These are phyloP conservation scores for Dicrurus megarhynchus DNA, from an alignment of 2,113 vertebrate species.

Conservation along the genomic window DNA sequence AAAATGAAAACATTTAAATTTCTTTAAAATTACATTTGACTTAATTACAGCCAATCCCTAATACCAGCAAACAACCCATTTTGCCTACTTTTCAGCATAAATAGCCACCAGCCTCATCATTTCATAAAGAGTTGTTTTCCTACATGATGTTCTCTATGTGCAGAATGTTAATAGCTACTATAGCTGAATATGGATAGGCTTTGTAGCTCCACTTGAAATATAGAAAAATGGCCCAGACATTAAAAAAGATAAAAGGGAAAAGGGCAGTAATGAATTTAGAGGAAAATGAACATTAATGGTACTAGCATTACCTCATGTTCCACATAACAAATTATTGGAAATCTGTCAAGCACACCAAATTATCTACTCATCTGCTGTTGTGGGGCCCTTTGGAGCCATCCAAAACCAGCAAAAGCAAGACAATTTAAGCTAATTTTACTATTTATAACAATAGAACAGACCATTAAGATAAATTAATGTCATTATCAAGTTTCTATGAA, in stretches of 20 bases:
- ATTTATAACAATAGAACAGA: conserved; percentile 99
- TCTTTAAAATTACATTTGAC: conserved; percentile 79
- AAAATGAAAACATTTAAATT: conserved; percentile 82
- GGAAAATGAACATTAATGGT: conserved; percentile 99
- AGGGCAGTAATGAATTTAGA: conserved; percentile 99
- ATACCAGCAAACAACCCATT: conserved; percentile 64
- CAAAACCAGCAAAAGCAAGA: conserved; percentile 98
- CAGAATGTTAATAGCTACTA: conserved; percentile 86
- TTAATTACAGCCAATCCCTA: conserved; percentile 73
- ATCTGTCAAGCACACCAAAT: conserved; percentile 99
- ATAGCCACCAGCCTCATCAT: conserved; percentile 72
- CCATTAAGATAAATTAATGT: conserved; percentile 99
- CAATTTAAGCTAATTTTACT: conserved; percentile 99
- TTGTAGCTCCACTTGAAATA: conserved; percentile 91
- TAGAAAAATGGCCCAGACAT: conserved; percentile 92
- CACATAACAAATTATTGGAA: conserved; percentile 99
- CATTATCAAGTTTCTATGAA: conserved; percentile 99
- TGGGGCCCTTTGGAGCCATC: conserved; percentile 93
- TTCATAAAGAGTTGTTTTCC: conserved; percentile 78
- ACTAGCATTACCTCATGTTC: conserved; percentile 99
- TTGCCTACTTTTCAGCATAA: conserved; percentile 56
- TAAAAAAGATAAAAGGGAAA: conserved; percentile 99
- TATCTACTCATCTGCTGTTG: conserved; percentile 95
- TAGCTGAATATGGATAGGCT: conserved; percentile 85
- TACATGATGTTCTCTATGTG: conserved; percentile 77